phyloP scores from a whole-genome alignment of 2,888 invertebrate species.

The Lepidochitona cinerea region DNA sequence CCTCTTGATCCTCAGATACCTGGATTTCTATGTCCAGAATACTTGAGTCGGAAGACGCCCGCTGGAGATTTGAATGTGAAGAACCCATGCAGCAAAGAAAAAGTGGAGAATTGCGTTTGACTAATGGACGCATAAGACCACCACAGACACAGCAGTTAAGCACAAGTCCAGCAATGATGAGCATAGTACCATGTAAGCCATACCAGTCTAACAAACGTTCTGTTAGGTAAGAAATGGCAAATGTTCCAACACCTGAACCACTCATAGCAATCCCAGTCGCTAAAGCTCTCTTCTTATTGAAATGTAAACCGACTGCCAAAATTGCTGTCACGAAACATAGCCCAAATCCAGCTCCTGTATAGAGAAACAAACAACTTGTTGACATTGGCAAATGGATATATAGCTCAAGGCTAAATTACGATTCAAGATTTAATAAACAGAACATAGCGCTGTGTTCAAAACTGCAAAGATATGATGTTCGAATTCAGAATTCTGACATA shows the following conservation, averaged over 20 bases:
- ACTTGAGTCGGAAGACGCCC: background rate
- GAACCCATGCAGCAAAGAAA: background rate
- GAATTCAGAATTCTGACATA: too few species aligned
- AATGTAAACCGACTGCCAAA: conserved; percentile 96
- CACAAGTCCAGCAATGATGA: conserved; percentile 84
- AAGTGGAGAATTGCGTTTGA: background rate
- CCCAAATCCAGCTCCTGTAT: conserved; percentile 90
- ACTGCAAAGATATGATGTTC: too few species aligned
- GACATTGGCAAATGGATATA: too few species aligned
- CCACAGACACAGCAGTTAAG: conserved; percentile 92
- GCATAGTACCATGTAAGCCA: conserved; percentile 52
- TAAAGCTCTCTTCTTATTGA: conserved; percentile 92
- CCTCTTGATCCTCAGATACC: background rate
- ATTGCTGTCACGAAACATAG: conserved; percentile 97
- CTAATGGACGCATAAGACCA: conserved; percentile 87
- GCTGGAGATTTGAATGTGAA: background rate
- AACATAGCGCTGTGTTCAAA: too few species aligned
- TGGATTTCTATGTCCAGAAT: background rate
- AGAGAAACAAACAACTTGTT: background rate
- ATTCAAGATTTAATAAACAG: too few species aligned
- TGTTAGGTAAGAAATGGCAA: conserved; percentile 83
- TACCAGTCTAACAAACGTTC: conserved; percentile 74
- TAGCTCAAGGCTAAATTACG: too few species aligned
- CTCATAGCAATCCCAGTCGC: conserved; percentile 97
- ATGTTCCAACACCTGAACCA: conserved; percentile 91